Base-by-base conservation (phyloP, 2,888 invertebrate genomes). In the Mantis religiosa region DNA sequence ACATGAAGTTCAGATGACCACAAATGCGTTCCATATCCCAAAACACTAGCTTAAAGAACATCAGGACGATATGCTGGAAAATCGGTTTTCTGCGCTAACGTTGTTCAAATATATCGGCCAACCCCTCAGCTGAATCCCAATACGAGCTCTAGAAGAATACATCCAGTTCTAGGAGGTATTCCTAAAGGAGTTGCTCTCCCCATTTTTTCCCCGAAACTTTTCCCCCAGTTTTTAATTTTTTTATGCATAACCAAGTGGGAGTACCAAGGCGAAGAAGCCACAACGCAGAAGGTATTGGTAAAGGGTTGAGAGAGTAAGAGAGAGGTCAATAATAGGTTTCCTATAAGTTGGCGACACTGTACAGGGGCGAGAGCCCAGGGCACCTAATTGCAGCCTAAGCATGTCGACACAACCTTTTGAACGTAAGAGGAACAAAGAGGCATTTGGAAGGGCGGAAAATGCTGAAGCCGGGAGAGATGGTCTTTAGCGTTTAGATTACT, bases 401-500 rank as follows among this genome's bases (percentile, higher is more conserved):
- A 71, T 15, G 25, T 25, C 54, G 54, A 71, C 54, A 71, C 54
- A 71, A 71, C 54, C 54, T 71, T 71, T 71, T 71, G 54, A 71
- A 71, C 25, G 54, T 71, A 71, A 71, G 54, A 71, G 54, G 20
- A 71, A 71, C 54, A 71, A 71, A 71, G 54, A 71, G 54, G 54
- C 25, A 71, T 71, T 20, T 71, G 3, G 54, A 25, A 71, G 54
- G 54, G 54, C 54, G 54, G 54, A 41, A 41, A 41, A 41, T 41
- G 41, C 41, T 41, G 41, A 41, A 41, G 41, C 41, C 41, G 41
- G 87, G 82, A 87, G 41, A 41, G 87, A 81, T 82, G 82, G 87
- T 87, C 87, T 87, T 87, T 87, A 87, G 87, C 87, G 87, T 87
- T 82, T 87, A 87, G 87, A 87, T 87, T 87, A 87, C 87, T 87